These are phyloP conservation scores for Platygyra sinensis DNA, from an alignment of 64 coral and sea anemone genomes.

Conservation along the genomic window DNA sequence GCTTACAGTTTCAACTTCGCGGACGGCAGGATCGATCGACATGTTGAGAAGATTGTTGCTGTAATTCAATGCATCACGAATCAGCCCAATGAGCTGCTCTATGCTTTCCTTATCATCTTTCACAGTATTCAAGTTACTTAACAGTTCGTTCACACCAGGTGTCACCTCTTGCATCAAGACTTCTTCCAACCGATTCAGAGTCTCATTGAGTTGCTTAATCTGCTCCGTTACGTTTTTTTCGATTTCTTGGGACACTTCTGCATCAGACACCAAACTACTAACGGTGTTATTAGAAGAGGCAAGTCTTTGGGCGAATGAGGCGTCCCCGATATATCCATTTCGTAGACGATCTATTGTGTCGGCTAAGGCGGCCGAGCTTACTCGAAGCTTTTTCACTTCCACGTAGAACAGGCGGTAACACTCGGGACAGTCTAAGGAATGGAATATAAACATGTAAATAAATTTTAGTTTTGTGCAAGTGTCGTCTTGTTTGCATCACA, in stretches of 20 bases:
- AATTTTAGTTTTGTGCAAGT: neutral
- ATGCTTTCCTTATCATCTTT: conserved; percentile 28
- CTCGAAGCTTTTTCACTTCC: conserved; percentile 64
- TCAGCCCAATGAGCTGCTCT: conserved; percentile 46
- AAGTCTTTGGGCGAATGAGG: conserved; percentile 68
- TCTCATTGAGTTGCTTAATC: conserved; percentile 74
- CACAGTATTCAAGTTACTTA: conserved; percentile 8
- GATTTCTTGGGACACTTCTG: conserved; percentile 66
- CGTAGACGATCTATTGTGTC: conserved; percentile 44
- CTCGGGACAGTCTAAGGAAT: conserved; percentile 80
- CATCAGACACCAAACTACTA: conserved; percentile 37
- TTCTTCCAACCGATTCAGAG: conserved; percentile 66
- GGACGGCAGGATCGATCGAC: conserved; percentile 37
- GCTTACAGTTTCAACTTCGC: conserved; percentile 18
- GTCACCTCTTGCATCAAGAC: conserved; percentile 58
- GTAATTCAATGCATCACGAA: conserved; percentile 20
- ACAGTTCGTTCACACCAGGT: conserved; percentile 45
- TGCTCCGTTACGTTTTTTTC: conserved; percentile 63
- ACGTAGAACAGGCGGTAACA: conserved; percentile 84
- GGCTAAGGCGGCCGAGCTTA: conserved; percentile 25
- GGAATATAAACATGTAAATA: neutral
- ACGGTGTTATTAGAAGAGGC: conserved; percentile 23
- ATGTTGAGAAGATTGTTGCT: conserved; percentile 59
- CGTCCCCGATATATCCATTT: conserved; percentile 83
- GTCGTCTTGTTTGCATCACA: too few species aligned